Evolutionary conservation across 2,113 vertebrate genomes (phyloP).

Genomic region (Actenoides lindsayi): DNA sequence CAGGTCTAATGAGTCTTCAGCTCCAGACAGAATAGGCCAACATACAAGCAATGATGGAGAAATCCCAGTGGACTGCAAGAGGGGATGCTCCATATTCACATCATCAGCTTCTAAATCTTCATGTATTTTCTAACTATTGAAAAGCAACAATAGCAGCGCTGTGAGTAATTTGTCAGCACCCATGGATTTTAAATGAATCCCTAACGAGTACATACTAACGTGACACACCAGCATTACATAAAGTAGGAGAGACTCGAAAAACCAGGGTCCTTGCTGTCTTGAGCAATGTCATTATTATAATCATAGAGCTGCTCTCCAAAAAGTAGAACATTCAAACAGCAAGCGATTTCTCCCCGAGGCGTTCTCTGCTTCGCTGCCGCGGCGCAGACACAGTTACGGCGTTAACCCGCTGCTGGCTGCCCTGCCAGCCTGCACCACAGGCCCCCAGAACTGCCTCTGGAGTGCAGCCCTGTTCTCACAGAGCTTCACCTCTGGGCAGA

Average conservation of each 20-base stretch:
- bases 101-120: conserved; percentile 23
- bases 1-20: conserved; percentile 38
- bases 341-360: conserved; percentile 22
- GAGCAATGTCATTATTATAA: conserved; percentile 54
- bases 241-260: conserved; percentile 36
- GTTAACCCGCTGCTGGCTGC: not conserved
- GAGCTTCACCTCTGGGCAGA: not conserved
- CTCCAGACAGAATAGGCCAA: conserved; percentile 39
- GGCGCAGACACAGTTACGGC: not conserved
- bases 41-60: conserved; percentile 13
- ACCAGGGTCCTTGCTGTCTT: conserved; percentile 22
- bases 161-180: conserved; percentile 34
- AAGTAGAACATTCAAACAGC: conserved; percentile 50
- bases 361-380: not conserved
- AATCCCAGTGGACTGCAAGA: not conserved
- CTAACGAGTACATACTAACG: conserved; percentile 28
- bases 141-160: not conserved
- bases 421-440: accelerated
- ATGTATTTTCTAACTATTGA: conserved; percentile 21
- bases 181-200: conserved; percentile 36
- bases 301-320: conserved; percentile 21
- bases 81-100: conserved; percentile 5
- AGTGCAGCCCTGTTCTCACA: not conserved
- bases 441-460: not conserved
- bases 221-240: conserved; percentile 27